Percentiles rank a stretch among this genome's conserved stretches.
Evolutionary conservation across 2,888 invertebrate species (phyloP).

Genomic region (Hirtodrosophila trivittata): DNA sequence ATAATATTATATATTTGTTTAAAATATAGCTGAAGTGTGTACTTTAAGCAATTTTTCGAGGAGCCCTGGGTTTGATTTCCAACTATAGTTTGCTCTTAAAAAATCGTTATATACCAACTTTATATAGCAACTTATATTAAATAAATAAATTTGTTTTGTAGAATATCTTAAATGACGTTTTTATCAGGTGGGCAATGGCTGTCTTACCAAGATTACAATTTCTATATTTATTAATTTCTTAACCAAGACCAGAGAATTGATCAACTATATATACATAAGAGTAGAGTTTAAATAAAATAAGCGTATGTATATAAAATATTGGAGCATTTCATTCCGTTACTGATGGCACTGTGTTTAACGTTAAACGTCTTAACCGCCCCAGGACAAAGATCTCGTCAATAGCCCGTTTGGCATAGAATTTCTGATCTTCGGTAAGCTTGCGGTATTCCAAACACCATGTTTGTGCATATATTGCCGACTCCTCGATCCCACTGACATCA

Average conservation of each 20-base stretch:
- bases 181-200: conserved; percentile 28
- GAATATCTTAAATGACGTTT: neutral
- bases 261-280: conserved; percentile 46
- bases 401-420: conserved; percentile 66
- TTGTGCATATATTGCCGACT: conserved; percentile 60
- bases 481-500: conserved; percentile 50
- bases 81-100: no score
- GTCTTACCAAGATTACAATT: conserved; percentile 25
- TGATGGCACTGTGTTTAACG: conserved; percentile 58
- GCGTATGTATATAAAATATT: conserved; percentile 15
- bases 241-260: conserved; percentile 32
- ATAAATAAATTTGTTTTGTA: neutral
- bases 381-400: conserved; percentile 69
- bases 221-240: conserved; percentile 38
- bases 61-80: no score
- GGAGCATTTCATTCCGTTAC: conserved; percentile 45
- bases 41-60: no score
- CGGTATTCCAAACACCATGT: conserved; percentile 68
- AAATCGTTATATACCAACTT: no score
- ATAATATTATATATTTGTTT: no score
- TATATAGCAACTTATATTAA: no score
- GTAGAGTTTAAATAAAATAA: conserved; percentile 20
- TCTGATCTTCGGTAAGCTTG: conserved; percentile 64
- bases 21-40: no score
- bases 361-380: conserved; percentile 60